These are phyloP conservation scores for Cantharis nigra DNA, from an alignment of 2,888 invertebrate species.

Conservation along the genomic window DNA sequence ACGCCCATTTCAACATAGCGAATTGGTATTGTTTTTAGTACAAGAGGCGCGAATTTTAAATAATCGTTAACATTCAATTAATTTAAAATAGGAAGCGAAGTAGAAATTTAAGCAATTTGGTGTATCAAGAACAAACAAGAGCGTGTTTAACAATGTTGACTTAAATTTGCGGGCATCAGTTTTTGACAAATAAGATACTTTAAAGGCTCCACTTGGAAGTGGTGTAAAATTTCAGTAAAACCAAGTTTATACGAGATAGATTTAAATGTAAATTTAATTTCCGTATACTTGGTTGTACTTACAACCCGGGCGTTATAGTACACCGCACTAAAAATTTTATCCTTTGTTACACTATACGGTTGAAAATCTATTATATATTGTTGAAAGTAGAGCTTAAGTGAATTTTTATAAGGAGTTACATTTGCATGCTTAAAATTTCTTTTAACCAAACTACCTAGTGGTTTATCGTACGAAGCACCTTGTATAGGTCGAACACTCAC, in stretches of 20 bases:
- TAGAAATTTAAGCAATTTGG: background rate
- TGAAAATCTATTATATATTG: background rate
- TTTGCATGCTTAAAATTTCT: background rate
- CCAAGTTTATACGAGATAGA: background rate
- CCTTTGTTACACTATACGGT: background rate
- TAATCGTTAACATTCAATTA: background rate
- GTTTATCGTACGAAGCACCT: background rate
- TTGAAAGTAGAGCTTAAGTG: background rate
- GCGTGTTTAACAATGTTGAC: background rate
- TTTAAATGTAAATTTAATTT: background rate
- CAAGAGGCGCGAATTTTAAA: background rate
- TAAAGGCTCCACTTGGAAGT: background rate
- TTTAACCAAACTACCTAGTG: background rate
- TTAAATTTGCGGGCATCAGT: background rate
- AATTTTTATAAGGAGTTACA: background rate
- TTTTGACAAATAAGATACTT: background rate
- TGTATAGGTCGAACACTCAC: background rate
- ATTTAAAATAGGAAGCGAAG: background rate
- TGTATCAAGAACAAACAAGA: background rate
- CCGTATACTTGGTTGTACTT: background rate
- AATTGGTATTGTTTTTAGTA: too few relatives aligned
- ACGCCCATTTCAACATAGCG: background rate
- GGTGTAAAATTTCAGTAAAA: background rate
- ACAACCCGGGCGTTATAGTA: background rate
- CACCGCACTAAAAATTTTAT: background rate